Base-by-base conservation (phyloP, 2,797 vertebrate genomes). In the Novumbra hubbsi region DNA sequence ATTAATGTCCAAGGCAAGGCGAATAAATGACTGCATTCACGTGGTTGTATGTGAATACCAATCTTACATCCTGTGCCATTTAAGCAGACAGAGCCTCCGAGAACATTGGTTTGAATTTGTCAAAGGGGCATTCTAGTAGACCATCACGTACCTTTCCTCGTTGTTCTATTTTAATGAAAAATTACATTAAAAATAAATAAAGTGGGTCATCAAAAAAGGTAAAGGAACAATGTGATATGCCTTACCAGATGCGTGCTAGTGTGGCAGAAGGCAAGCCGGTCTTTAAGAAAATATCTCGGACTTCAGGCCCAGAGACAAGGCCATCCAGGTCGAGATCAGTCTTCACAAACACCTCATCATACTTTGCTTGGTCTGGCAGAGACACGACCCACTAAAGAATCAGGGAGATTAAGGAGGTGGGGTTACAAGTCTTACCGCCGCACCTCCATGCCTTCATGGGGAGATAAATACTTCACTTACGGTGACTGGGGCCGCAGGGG, bases 291-390 rank as follows among this genome's bases (percentile, higher is more conserved):
- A 99, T 95, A 78, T 99, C 97, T 90, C 93, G 94, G 76, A 97
- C 97, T 91, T 99, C 98, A 65, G 95, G 90, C 70, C 98, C 98
- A 73, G 98, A 99, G 72, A 99, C 96, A 81, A 97, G 95, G 21
- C 97, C 97, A 65, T 99, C 98, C 95, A 96, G 93, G 88, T 99
- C 98, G 52, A 93, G 89, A 77, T 99, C 98, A 17, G 96, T 98
- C 92, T 97, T 98, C 76, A 84, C 85, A 89, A 99, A 99, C 68
- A 98, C 91, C 78, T 99, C 97, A 78, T 98, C 96, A 4, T 96
- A 99, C 87, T 97, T 99, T 68, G 93, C 89, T 90, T 96, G 98
- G 85, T 99, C 98, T 79, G 91, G 90, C 82, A 96, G 87, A 1
- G 94, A 95, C 19, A 99, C 97, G 86, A 98, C 95, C 98, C 98